Percentiles rank a stretch among this genome's conserved stretches.
phyloP scores from a whole-genome alignment of 2,888 invertebrate genomes.

The Drosophila emarginata region DNA sequence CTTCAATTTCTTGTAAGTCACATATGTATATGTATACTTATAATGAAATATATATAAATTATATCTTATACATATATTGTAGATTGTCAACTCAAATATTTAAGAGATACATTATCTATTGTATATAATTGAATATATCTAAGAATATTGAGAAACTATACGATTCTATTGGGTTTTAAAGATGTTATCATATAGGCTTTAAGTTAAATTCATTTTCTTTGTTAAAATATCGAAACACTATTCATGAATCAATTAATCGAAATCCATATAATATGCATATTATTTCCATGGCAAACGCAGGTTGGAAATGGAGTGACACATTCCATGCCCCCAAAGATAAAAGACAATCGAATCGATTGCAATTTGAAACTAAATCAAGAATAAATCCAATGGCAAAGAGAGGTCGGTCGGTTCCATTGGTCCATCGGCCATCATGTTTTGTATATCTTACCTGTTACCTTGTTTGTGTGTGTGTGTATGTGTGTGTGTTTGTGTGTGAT shows the following conservation, averaged over 20 bases:
- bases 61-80: neutral
- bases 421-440: conserved; percentile 65
- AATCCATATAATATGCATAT: conserved; percentile 22
- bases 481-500: conserved; percentile 63
- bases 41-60: too few relatives aligned
- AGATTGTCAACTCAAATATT: neutral
- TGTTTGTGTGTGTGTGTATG: conserved; percentile 11
- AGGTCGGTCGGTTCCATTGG: neutral
- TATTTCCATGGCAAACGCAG: conserved; percentile 27
- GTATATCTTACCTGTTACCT: conserved; percentile 27
- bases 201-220: neutral
- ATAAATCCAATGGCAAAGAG: neutral
- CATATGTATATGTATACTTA: too few relatives aligned
- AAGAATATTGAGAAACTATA: neutral
- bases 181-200: neutral
- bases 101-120: neutral
- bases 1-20: too few relatives aligned
- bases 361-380: conserved; percentile 30
- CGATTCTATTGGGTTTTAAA: neutral
- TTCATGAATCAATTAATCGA: conserved; percentile 34
- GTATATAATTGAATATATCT: too few relatives aligned
- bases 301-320: conserved; percentile 19
- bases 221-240: conserved; percentile 5
- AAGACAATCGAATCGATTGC: conserved; percentile 26
- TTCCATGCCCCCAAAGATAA: conserved; percentile 35